phyloP scores from a whole-genome alignment of 2,888 invertebrate species.

The Philhelius pedissequus region DNA sequence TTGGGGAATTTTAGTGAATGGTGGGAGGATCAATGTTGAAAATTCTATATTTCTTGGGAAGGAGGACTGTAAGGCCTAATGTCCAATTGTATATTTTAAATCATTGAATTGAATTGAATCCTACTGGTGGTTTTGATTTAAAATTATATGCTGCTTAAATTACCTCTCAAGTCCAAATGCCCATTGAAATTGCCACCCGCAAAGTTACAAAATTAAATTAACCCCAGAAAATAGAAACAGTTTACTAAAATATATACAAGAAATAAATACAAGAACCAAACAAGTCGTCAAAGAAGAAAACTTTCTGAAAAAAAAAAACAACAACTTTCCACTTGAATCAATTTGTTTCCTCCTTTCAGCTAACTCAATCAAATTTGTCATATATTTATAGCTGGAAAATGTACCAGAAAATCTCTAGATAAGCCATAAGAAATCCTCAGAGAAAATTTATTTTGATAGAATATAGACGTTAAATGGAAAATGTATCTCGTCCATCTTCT shows the following conservation, averaged over 20 bases:
- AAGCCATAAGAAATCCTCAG: neutral
- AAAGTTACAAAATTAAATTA: neutral
- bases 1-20: too few relatives aligned
- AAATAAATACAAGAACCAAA: neutral
- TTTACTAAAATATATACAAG: neutral
- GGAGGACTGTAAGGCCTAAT: too few relatives aligned
- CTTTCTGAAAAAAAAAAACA: neutral
- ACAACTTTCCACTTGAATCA: neutral
- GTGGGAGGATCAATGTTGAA: too few relatives aligned
- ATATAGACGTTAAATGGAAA: neutral
- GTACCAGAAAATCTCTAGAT: neutral
- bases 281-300: neutral
- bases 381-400: neutral
- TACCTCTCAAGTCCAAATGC: too few relatives aligned
- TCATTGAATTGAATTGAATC: too few relatives aligned
- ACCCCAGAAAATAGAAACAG: neutral
- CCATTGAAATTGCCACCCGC: too few relatives aligned
- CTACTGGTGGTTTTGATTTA: too few relatives aligned
- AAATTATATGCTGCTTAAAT: too few relatives aligned
- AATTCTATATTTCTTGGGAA: too few relatives aligned
- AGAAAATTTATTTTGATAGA: neutral
- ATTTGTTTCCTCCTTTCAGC: slow-evolving; percentile 18
- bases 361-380: slow-evolving; percentile 21
- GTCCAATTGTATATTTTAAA: too few relatives aligned
- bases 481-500: neutral